Conservation (phyloP, 2,888 invertebrate genomes). For the Nephrotoma flavescens region DNA sequence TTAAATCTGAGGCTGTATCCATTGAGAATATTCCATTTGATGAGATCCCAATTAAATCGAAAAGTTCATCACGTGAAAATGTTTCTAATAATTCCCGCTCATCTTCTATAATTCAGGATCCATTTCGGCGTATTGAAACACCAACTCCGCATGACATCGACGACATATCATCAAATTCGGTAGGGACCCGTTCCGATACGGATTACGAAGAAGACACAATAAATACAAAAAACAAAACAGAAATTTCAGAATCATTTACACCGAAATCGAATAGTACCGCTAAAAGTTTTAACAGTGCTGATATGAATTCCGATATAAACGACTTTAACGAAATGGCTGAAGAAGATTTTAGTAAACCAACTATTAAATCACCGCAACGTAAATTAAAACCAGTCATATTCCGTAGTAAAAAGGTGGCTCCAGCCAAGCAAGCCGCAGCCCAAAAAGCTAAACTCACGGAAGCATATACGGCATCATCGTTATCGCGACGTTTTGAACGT, state of each 20-base stretch:
- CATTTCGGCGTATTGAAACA: background rate
- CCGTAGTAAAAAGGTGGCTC: constrained; percentile 17
- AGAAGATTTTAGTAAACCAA: background rate
- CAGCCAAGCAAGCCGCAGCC: constrained; percentile 3
- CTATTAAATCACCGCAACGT: constrained; percentile 19
- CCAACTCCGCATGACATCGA: background rate
- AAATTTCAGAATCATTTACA: constrained; percentile 12
- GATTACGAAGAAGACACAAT: background rate
- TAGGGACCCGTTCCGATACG: constrained; percentile 2
- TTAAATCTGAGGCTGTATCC: constrained; percentile 14
- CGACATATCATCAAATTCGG: constrained; percentile 4
- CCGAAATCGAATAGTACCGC: constrained; percentile 18
- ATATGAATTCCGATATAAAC: constrained; percentile 20
- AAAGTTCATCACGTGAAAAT: constrained; percentile 1
- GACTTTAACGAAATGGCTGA: background rate
- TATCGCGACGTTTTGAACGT: constrained; percentile 40
- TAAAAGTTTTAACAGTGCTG: constrained; percentile 18
- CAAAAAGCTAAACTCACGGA: constrained; percentile 18
- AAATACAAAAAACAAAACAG: background rate
- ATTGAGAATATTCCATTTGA: background rate
- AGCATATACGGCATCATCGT: constrained; percentile 26
- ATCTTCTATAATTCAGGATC: background rate
- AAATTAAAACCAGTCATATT: constrained; percentile 28
- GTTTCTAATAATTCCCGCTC: background rate
- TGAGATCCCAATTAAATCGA: background rate